A percentile compares a stretch with the other conserved stretches of the same genome.
Evolutionary conservation across 1,140 invertebrate genomes (phyloP).

Genomic region (Orchesella cincta): DNA sequence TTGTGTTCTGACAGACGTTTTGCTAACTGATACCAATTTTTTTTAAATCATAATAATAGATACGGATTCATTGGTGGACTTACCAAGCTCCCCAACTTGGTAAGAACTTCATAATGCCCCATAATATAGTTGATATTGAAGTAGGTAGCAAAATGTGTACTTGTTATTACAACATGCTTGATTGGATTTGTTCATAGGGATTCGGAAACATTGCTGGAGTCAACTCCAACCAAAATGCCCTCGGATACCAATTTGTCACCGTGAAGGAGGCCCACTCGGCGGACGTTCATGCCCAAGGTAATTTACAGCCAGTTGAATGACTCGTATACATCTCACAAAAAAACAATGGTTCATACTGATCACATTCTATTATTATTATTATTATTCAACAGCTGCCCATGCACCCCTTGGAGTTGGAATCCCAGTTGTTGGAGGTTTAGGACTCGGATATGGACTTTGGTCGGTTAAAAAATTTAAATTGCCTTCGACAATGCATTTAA

Average conservation of each 20-base stretch:
- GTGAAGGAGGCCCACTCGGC: background rate
- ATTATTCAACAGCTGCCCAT: background rate
- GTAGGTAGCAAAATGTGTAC: background rate
- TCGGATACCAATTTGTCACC: background rate
- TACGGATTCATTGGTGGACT: slow-evolving; percentile 18
- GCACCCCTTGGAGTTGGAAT: slow-evolving; percentile 12
- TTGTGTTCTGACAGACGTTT: background rate
- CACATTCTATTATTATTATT: background rate
- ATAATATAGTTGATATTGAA: background rate
- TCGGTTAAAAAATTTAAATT: background rate
- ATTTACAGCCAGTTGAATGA: background rate
- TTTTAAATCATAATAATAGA: background rate
- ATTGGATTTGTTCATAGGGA: background rate
- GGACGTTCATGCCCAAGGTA: background rate
- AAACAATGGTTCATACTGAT: background rate
- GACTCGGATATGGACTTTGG: background rate
- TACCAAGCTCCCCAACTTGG: slow-evolving; percentile 15
- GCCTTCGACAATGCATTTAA: background rate
- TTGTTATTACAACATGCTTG: background rate
- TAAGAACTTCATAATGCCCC: background rate
- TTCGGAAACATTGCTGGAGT: slow-evolving; percentile 8
- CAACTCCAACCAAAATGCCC: background rate
- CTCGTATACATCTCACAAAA: background rate
- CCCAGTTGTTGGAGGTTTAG: background rate
- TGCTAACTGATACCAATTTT: background rate